A percentile compares a stretch with the other conserved stretches of the same genome.
phyloP scores from a whole-genome alignment of 2,888 invertebrate species.

The Linnaemya vulpina region DNA sequence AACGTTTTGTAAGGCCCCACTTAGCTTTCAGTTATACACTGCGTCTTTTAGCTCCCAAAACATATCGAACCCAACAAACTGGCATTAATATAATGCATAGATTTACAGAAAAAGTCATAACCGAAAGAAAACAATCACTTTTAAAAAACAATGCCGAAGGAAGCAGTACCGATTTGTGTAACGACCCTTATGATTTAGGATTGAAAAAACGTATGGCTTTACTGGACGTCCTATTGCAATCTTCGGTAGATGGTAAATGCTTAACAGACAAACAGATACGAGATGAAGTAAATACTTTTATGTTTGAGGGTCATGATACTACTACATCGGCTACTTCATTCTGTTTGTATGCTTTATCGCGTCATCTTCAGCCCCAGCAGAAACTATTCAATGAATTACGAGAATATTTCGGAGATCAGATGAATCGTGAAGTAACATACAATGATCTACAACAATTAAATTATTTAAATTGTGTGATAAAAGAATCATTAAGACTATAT shows the following conservation, averaged over 20 bases:
- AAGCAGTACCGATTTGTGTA: background rate
- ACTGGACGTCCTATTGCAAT: slow-evolving; percentile 86
- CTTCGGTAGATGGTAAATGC: slow-evolving; percentile 84
- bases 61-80: slow-evolving; percentile 37
- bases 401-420: slow-evolving; percentile 75
- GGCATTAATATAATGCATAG: slow-evolving; percentile 68
- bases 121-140: slow-evolving; percentile 59
- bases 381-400: slow-evolving; percentile 78
- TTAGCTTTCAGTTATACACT: slow-evolving; percentile 32
- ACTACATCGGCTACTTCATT: slow-evolving; percentile 81
- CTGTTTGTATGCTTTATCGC: slow-evolving; percentile 78
- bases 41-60: slow-evolving; percentile 48
- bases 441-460: slow-evolving; percentile 76
- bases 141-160: background rate
- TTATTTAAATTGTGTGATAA: slow-evolving; percentile 86
- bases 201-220: slow-evolving; percentile 86
- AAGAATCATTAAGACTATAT: slow-evolving; percentile 86
- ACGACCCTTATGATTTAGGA: slow-evolving; percentile 78
- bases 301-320: slow-evolving; percentile 85
- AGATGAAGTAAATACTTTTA: slow-evolving; percentile 89
- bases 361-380: slow-evolving; percentile 77
- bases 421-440: slow-evolving; percentile 73
- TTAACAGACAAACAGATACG: slow-evolving; percentile 85
- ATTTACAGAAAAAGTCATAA: slow-evolving; percentile 71
- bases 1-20: slow-evolving; percentile 68